Percentiles rank a stretch among this genome's conserved stretches.
Evolutionary conservation across 2,888 invertebrate genomes (phyloP).

Genomic region (Gnatocerus cornutus): DNA sequence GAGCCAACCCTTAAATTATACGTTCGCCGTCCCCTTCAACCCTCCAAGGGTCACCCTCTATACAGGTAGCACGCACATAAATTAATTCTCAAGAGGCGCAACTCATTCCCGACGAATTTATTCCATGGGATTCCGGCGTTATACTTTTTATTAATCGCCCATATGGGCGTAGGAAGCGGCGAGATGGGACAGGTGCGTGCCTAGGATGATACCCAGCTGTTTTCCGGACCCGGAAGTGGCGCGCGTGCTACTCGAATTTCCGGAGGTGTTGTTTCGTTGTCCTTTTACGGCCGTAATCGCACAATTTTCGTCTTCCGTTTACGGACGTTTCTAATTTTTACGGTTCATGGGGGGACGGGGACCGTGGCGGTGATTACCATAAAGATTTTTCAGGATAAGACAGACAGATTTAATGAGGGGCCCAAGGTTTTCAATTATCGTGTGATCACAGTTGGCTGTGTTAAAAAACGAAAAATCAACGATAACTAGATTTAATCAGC

Average conservation of each 20-base stretch:
- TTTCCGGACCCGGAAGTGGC: slow-evolving; percentile 45
- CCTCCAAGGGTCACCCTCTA: background rate
- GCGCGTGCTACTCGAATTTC: slow-evolving; percentile 45
- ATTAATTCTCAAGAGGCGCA: slow-evolving; percentile 10
- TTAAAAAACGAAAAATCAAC: too few species aligned
- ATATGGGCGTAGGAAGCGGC: slow-evolving; percentile 29
- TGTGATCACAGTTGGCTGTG: too few species aligned
- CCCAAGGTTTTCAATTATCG: too few species aligned
- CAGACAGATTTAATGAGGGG: too few species aligned
- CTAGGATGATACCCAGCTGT: slow-evolving; percentile 46
- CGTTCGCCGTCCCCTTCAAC: slow-evolving; percentile 8
- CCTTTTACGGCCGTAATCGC: slow-evolving; percentile 39
- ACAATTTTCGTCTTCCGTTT: slow-evolving; percentile 19
- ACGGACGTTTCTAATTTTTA: slow-evolving; percentile 1
- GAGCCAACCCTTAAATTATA: slow-evolving; percentile 1
- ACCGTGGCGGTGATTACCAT: slow-evolving; percentile 9
- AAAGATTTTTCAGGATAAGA: background rate
- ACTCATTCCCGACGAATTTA: slow-evolving; percentile 15
- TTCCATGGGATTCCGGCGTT: background rate
- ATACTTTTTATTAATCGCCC: slow-evolving; percentile 4
- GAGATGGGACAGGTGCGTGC: slow-evolving; percentile 47
- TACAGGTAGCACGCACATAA: slow-evolving; percentile 10
- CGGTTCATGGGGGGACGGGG: background rate
- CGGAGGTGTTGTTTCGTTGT: slow-evolving; percentile 34
- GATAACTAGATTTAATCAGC: too few species aligned